A percentile compares a stretch with the other conserved stretches of the same genome.
phyloP scores from a whole-genome alignment of 1,140 invertebrate species.

The Zaprionus kolodkinae region DNA sequence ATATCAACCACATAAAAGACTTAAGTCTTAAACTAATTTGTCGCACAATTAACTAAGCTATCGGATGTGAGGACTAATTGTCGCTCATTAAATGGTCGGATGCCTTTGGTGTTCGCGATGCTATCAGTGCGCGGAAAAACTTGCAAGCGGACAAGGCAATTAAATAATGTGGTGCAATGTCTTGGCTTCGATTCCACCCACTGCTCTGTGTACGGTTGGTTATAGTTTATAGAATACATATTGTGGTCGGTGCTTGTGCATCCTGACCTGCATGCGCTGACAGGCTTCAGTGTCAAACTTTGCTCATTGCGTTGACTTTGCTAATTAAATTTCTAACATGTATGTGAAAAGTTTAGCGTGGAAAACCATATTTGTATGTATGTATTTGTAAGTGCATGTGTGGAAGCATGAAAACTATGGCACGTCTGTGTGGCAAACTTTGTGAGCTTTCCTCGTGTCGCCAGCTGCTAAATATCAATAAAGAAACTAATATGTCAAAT shows the following conservation, averaged over 20 bases:
- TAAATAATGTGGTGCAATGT: slow-evolving; percentile 36
- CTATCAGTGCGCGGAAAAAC: slow-evolving; percentile 40
- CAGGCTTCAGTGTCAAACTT: slow-evolving; percentile 36
- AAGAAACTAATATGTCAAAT: slow-evolving; percentile 76
- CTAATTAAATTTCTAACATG: slow-evolving; percentile 66
- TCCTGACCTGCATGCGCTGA: neutral
- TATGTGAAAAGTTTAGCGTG: slow-evolving; percentile 55
- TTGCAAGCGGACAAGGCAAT: slow-evolving; percentile 45
- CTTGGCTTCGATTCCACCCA: neutral
- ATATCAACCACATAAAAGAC: neutral
- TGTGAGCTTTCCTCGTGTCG: slow-evolving; percentile 42
- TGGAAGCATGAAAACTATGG: slow-evolving; percentile 5
- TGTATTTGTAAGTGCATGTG: neutral
- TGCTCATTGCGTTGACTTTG: slow-evolving; percentile 25
- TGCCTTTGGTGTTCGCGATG: slow-evolving; percentile 33
- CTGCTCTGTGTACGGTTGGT: slow-evolving; percentile 30
- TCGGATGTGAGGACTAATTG: slow-evolving; percentile 53
- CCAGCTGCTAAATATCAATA: slow-evolving; percentile 75
- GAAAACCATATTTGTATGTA: slow-evolving; percentile 45
- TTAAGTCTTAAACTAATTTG: neutral
- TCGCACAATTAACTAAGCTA: slow-evolving; percentile 19
- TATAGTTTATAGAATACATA: slow-evolving; percentile 30
- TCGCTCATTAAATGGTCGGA: slow-evolving; percentile 48
- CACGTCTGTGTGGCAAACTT: slow-evolving; percentile 49
- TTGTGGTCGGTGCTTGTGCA: slow-evolving; percentile 1